phyloP scores from a whole-genome alignment of 2,888 invertebrate genomes.

The Xylota segnis region DNA sequence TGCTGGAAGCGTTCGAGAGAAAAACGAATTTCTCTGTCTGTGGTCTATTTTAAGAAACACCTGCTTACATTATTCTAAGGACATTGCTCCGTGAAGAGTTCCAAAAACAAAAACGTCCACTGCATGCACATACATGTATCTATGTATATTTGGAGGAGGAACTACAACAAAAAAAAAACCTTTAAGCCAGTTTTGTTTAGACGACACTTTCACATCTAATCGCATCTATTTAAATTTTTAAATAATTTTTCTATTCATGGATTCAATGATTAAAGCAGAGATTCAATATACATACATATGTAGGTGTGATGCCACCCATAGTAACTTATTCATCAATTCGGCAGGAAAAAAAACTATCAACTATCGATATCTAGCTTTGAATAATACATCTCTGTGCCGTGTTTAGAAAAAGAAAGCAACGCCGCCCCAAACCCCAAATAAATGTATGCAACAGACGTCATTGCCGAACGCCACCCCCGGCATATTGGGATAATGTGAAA shows the following conservation, averaged over 20 bases:
- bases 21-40: conserved; percentile 3
- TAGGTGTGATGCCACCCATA: no score
- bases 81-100: conserved; percentile 45
- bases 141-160: no score
- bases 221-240: no score
- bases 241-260: conserved; percentile 22
- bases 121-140: background rate
- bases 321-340: conserved; percentile 23
- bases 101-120: conserved; percentile 13
- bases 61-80: conserved; percentile 66
- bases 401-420: background rate
- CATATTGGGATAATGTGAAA: conserved; percentile 23
- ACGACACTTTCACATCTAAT: background rate
- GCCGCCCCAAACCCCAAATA: conserved; percentile 1
- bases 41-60: conserved; percentile 69
- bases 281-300: background rate
- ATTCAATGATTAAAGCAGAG: background rate
- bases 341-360: no score
- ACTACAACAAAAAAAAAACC: no score
- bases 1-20: conserved; percentile 40
- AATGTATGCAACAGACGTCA: conserved; percentile 14
- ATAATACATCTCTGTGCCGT: background rate
- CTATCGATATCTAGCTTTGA: conserved; percentile 3
- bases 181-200: background rate
- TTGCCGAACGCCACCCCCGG: background rate